Evolutionary conservation across 2,797 vertebrate species (phyloP), one percentile per base, ranked within the genome.

Genomic region (Epinephelus malabaricus): DNA sequence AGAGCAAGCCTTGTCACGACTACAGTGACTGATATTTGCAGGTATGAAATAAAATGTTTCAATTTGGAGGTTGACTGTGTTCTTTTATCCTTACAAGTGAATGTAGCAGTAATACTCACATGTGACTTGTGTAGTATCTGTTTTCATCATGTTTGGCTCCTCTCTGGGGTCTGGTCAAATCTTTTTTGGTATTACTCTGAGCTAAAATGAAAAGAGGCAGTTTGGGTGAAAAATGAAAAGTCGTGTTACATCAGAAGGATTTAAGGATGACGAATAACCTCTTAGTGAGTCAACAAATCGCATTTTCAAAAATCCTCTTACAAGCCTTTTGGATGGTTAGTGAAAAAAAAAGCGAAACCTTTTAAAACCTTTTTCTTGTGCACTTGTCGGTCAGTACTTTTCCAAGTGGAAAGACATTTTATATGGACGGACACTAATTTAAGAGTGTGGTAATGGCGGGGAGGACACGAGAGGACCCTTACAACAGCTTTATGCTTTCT

Each of bases 191-290:
- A 10, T 65, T 62, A 51, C 23, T 70, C 19, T 56, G 53, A 63
- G 55, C 50, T 71, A 10, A 81, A 84, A 59, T 51, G 49, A 63
- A 83, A 82, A 74, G 53, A 79, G 74, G 76, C 72, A 55, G 50
- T 83, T 89, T 71, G 45, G 58, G 69, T 71, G 66, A 85, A 89
- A 92, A 84, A 89, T 71, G 47, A 83, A 90, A 91, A 91, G 82
- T 73, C 76, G 69, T 58, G 71, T 92, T 92, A 85, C 87, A 89
- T 93, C 90, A 92, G 82, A 85, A 82, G 89, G 91, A 90, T 93
- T 92, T 92, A 72, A 87, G 76, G 65, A 84, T 76, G 46, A 71
- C 66, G 73, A 71, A 84, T 82, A 81, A 92, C 84, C 92, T 89
- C 84, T 85, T 78, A 81, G 81, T 79, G 73, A 91, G 85, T 86